These are phyloP conservation scores for Muscicapa striata DNA, from an alignment of 2,797 vertebrate species.

Conservation along the genomic window DNA sequence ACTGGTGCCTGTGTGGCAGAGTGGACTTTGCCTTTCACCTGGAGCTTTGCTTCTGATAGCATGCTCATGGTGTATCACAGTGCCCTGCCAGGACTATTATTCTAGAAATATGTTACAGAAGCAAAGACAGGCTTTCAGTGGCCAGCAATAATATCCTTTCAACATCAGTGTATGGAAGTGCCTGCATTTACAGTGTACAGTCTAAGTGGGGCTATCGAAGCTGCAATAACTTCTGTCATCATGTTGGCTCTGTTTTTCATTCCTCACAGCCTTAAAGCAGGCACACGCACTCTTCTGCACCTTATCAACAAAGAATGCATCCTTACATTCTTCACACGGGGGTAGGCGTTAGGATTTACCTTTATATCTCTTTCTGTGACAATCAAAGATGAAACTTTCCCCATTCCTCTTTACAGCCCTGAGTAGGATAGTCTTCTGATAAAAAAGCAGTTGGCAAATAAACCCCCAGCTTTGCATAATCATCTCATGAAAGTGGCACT, in stretches of 20 bases:
- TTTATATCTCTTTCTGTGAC: neutral
- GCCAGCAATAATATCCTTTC: neutral
- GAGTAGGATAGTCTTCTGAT: neutral
- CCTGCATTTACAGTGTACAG: neutral
- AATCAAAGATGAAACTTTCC: neutral
- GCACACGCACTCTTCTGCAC: neutral
- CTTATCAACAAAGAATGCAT: neutral
- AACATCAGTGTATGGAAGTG: neutral
- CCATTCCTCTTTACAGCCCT: neutral
- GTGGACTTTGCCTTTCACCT: neutral
- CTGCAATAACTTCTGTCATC: slow-evolving; percentile 62
- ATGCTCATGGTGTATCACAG: neutral
- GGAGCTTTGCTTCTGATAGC: neutral
- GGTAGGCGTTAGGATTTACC: neutral
- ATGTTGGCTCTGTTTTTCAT: slow-evolving; percentile 55
- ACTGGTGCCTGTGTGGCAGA: neutral
- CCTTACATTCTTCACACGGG: neutral
- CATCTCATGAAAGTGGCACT: neutral
- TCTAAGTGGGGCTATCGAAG: slow-evolving; percentile 53
- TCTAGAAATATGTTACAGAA: neutral
- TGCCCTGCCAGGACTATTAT: neutral
- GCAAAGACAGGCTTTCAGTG: neutral
- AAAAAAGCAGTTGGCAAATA: neutral
- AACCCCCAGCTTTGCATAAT: neutral
- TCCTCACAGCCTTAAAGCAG: neutral